Conservation (phyloP, 2,113 vertebrate species). For the Okapia johnstoni region DNA sequence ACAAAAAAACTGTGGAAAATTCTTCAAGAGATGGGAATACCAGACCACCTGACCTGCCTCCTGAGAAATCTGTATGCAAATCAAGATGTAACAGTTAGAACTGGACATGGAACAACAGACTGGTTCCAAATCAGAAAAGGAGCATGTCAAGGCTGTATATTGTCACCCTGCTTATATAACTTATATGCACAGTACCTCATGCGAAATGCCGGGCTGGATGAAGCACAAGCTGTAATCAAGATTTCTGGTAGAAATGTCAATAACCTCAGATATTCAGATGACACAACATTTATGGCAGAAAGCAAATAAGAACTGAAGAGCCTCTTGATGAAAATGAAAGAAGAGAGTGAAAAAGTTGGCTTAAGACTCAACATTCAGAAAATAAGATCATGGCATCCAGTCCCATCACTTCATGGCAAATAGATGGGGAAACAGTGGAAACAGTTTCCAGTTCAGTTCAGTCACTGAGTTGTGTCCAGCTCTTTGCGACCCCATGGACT, state of each 20-base stretch:
- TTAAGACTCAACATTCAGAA: not conserved
- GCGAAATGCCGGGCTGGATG: not conserved
- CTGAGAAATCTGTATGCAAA: not conserved
- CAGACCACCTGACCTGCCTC: not conserved
- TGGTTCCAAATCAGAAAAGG: fast-evolving
- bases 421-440: not conserved
- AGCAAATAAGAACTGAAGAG: not conserved
- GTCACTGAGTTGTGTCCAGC: not conserved
- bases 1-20: not conserved
- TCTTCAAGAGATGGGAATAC: not conserved
- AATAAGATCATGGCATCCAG: not conserved
- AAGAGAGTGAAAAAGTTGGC: not conserved
- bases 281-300: not conserved
- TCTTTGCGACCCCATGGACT: not conserved
- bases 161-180: not conserved
- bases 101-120: not conserved
- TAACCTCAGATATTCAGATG: not conserved
- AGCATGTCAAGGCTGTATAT: not conserved
- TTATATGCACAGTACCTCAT: not conserved
- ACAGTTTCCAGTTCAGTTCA: not conserved
- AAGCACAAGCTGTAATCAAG: not conserved
- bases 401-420: not conserved
- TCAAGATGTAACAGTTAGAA: not conserved
- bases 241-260: not conserved
- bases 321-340: not conserved